Evolutionary conservation across 2,113 vertebrate genomes (phyloP).

Genomic region (Caretta caretta): DNA sequence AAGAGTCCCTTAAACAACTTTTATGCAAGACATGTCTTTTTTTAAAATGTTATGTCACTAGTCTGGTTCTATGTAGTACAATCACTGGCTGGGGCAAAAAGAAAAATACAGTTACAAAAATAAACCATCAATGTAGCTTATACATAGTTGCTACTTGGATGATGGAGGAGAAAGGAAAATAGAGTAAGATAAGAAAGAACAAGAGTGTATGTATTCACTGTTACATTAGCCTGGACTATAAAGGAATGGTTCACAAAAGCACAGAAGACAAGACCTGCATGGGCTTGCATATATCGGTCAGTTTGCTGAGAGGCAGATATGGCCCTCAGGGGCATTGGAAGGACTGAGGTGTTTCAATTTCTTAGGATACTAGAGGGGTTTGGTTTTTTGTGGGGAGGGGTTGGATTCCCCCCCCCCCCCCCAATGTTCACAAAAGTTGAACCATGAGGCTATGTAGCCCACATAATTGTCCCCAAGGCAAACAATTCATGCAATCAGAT

Average conservation of each 20-base stretch:
- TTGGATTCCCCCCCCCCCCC: too few species aligned
- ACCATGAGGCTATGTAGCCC: neutral
- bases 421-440: neutral
- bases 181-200: neutral
- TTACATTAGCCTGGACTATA: neutral
- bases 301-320: neutral
- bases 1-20: neutral
- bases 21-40: neutral
- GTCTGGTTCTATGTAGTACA: neutral
- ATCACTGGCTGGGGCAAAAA: neutral
- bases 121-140: neutral
- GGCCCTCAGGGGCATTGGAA: neutral
- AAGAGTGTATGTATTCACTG: neutral
- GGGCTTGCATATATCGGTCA: neutral
- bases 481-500: neutral
- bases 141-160: neutral
- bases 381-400: neutral
- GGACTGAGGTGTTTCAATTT: neutral
- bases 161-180: neutral
- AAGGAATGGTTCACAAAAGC: neutral
- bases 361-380: neutral
- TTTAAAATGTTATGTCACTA: neutral
- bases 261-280: neutral
- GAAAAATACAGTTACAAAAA: neutral
- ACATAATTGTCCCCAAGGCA: neutral